Percentiles rank a stretch among this genome's conserved stretches.
These are phyloP conservation scores for Petrocephalus schoutedeni DNA, from an alignment of 2,797 vertebrate species.

Conservation along the genomic window DNA sequence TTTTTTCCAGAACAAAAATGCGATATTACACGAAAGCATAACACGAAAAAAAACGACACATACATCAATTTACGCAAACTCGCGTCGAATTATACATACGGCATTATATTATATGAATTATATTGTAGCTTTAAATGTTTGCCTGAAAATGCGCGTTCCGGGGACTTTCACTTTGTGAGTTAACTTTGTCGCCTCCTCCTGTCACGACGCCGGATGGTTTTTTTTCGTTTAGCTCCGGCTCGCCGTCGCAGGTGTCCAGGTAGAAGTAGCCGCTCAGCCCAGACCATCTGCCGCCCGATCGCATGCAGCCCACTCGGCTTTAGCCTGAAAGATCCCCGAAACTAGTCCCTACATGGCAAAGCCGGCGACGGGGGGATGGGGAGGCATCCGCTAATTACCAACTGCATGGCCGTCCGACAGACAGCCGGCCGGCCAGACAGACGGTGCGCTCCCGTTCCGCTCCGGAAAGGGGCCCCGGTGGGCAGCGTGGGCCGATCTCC, in stretches of 20 bases:
- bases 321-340: not conserved
- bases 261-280: not conserved
- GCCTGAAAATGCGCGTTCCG: not conserved
- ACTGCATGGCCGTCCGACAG: not conserved
- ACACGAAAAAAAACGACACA: not conserved
- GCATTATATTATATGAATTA: not conserved
- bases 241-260: not conserved
- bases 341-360: not conserved
- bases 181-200: not conserved
- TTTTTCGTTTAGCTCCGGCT: not conserved
- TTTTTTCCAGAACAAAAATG: not conserved
- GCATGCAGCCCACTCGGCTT: not conserved
- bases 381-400: not conserved
- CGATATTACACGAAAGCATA: not conserved
- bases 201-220: not conserved
- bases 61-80: not conserved
- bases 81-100: not conserved
- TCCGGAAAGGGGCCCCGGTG: not conserved
- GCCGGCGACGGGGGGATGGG: not conserved
- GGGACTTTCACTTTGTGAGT: not conserved
- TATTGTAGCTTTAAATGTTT: not conserved
- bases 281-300: not conserved
- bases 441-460: not conserved
- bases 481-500: slow-evolving; percentile 4
- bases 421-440: not conserved